Base-by-base conservation (phyloP, 37 sponge, comb jelly and placozoan species). In the Chondrosia reniformis region DNA sequence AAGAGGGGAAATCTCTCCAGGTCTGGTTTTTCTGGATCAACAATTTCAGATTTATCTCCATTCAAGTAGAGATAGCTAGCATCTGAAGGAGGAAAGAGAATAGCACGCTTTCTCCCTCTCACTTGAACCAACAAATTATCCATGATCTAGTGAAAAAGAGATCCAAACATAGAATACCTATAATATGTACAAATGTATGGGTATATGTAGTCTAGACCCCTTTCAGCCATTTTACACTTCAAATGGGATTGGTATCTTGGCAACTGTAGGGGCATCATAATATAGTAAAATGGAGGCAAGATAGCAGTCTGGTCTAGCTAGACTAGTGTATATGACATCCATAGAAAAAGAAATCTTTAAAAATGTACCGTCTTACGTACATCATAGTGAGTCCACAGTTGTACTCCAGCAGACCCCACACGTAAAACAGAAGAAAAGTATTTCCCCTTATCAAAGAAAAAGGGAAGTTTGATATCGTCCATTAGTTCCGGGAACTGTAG, bases 331-430 rank as follows among this genome's bases (percentile, higher is more conserved):
- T n/a, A n/a, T n/a, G n/a, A n/a, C n/a, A n/a, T n/a, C n/a, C n/a
- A n/a, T n/a, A n/a, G n/a, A n/a, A n/a, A n/a, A n/a, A n/a, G n/a
- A n/a, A n/a, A n/a, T n/a, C n/a, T n/a, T n/a, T n/a, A n/a, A n/a
- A 76, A 21, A 79, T 76, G 15, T 76, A 63, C 44, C 34, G 37
- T 17, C 9, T 64, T 12, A 80, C 86, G 64, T 49, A 95, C 95
- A 85, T 96, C 97, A 63, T 93, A 96, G 74, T 96, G 97, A 2
- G 97, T 96, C 95, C 95, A 96, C 0, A 96, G 80, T 33, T 85
- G 86, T 0, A 93, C 54, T n/a, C 73, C 78, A 37, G 94, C 71
- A 41, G 97, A 96, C 28, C 89, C 80, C 5, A 96, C 56, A 42
- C 97, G 75, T 7, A 96, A 54, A 27, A 96, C 94, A 41, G 89